These are phyloP conservation scores for Aphidius colemani DNA, from an alignment of 2,888 invertebrate species.

Conservation along the genomic window DNA sequence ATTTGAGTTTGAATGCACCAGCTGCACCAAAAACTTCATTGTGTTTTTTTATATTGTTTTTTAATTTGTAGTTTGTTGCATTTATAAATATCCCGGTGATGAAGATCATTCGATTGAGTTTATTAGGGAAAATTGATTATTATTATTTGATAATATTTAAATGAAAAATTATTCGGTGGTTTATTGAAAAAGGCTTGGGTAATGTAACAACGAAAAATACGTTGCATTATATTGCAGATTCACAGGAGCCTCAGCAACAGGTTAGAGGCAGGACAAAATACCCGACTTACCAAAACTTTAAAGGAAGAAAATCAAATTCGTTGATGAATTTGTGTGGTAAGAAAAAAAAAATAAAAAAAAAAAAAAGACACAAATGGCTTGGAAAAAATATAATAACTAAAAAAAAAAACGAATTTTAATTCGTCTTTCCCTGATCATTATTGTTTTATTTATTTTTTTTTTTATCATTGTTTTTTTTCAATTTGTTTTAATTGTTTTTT, in stretches of 20 bases:
- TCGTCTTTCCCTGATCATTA: not conserved
- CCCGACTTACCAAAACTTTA: slow-evolving; percentile 87
- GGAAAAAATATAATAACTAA: slow-evolving; percentile 38
- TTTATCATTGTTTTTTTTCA: not conserved
- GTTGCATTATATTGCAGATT: slow-evolving; percentile 80
- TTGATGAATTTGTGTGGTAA: slow-evolving; percentile 96
- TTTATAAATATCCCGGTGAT: too few species aligned
- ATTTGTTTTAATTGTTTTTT: slow-evolving; percentile 7
- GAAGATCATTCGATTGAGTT: too few species aligned
- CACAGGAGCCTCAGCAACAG: slow-evolving; percentile 78
- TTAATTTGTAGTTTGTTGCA: too few species aligned
- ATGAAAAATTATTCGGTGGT: slow-evolving; percentile 9
- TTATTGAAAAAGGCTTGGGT: slow-evolving; percentile 59
- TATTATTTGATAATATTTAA: slow-evolving; percentile 13
- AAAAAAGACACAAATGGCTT: slow-evolving; percentile 44
- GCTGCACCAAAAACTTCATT: too few species aligned
- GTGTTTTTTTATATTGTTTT: too few species aligned
- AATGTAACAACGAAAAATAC: slow-evolving; percentile 64
- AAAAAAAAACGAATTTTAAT: slow-evolving; percentile 30
- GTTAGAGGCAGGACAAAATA: slow-evolving; percentile 83
- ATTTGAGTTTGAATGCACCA: too few species aligned
- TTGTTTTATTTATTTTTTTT: slow-evolving; percentile 1
- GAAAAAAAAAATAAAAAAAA: slow-evolving; percentile 60
- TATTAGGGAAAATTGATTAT: slow-evolving; percentile 1
- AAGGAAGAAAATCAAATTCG: slow-evolving; percentile 90